Percentiles rank a stretch among this genome's conserved stretches.
Evolutionary conservation across 2,797 vertebrate species (phyloP).

Genomic region (Gymnoscopelus braueri): DNA sequence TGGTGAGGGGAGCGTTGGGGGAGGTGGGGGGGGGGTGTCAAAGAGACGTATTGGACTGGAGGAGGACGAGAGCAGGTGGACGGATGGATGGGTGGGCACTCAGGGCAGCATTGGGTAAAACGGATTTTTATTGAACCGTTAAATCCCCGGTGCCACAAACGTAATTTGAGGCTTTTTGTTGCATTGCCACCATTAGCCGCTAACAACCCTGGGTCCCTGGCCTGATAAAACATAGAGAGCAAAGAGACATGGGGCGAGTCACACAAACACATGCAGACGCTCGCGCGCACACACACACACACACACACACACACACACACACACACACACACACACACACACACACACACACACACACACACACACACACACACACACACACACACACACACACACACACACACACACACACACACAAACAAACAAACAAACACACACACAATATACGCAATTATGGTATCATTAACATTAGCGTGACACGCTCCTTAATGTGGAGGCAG

Average conservation of each 20-base stretch:
- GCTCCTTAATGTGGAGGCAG: conserved; percentile 53
- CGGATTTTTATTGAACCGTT: conserved; percentile 70
- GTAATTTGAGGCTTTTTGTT: conserved; percentile 69
- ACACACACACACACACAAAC: no score
- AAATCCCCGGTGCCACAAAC: conserved; percentile 61
- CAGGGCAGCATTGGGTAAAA: conserved; percentile 53
- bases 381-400: no score
- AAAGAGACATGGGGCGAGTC: conserved; percentile 46
- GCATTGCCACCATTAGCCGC: conserved; percentile 68
- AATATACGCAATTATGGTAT: conserved; percentile 49
- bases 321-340: no score
- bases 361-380: no score
- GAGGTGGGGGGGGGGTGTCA: background rate
- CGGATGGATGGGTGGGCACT: conserved; percentile 36
- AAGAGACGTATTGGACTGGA: conserved; percentile 18
- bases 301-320: no score
- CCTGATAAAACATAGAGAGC: conserved; percentile 61
- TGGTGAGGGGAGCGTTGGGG: background rate
- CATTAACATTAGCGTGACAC: conserved; percentile 53
- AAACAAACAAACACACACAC: background rate
- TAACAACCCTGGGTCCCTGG: conserved; percentile 57
- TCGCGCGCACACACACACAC: no score
- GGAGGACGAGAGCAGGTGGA: conserved; percentile 20
- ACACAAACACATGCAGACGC: conserved; percentile 37
- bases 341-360: background rate